Percentiles rank a stretch among this genome's conserved stretches.
Conservation (phyloP, 2,113 vertebrate genomes). For the Onychorhynchus coronatus region DNA sequence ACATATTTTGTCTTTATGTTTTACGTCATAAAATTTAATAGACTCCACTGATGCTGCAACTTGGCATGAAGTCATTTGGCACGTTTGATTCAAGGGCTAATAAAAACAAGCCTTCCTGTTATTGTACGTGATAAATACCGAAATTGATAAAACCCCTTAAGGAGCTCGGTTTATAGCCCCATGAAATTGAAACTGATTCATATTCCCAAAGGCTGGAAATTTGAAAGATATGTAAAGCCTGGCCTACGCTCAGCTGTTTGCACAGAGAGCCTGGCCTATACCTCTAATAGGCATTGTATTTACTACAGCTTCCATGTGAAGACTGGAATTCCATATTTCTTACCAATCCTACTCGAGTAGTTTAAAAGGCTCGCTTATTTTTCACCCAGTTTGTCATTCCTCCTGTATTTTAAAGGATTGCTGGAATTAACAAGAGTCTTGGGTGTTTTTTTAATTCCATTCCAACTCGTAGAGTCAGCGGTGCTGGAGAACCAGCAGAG, state of each 20-base stretch:
- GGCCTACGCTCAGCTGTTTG: neutral
- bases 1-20: neutral
- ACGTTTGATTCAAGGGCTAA: neutral
- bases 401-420: neutral
- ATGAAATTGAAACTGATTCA: neutral
- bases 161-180: neutral
- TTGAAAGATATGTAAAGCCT: neutral
- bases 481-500: conserved; percentile 18
- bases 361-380: neutral
- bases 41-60: neutral
- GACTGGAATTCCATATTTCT: neutral
- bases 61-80: neutral
- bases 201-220: neutral
- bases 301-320: neutral
- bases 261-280: neutral
- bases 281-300: neutral
- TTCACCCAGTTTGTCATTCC: neutral
- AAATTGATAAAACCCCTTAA: neutral
- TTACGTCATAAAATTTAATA: conserved; percentile 29
- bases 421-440: neutral
- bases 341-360: neutral
- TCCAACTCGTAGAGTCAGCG: neutral
- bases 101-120: conserved; percentile 3
- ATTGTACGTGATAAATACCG: neutral
- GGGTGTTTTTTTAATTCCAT: neutral